Evolutionary conservation across 2,113 vertebrate species (phyloP), one percentile per base, ranked within the genome.

Genomic region (Balaeniceps rex): DNA sequence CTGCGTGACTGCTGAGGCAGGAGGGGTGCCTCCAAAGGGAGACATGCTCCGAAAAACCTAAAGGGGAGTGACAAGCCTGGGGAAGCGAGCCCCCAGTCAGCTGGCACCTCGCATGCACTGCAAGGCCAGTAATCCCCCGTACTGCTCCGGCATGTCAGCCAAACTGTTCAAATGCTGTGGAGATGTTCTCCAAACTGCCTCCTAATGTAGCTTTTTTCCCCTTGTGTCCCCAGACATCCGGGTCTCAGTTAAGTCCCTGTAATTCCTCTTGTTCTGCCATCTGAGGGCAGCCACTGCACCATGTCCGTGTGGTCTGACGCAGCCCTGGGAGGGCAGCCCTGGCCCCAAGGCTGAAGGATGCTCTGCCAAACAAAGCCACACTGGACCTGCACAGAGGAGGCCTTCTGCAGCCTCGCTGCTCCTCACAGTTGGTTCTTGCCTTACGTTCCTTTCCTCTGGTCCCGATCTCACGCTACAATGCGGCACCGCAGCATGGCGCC

Each of bases 141-240:
- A 26, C 0, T 0, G 23, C 19, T 58, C 25, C 1, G 0, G 9
- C 55, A 49, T 44, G 11, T 63, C 55, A 70, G 60, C 31, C 64
- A 81, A 77, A 46, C 31, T 19, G 8, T 77, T 81, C 54, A 54
- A 33, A 66, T 77, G 36, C 42, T 60, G 22, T n/a, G 52, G 44
- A 78, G n/a, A 31, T 63, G 34, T 85, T 87, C 49, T 87, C 40
- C n/a, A 82, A 64, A 66, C 28, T 44, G 42, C 36, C 34, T 85
- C 26, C 42, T 68, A 29, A 15, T 31, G 28, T 16, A 75, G 38
- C 19, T 70, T 77, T 68, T 79, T 86, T 28, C 9, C 19, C 26
- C 5, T 72, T 31, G 7, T 61, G 29, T 90, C 38, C 34, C 34
- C 38, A 71, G 72, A 33, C 1, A 6, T 42, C 11, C 1, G 4